Base-by-base conservation (phyloP, 2,113 vertebrate genomes). In the Albula glossodonta region DNA sequence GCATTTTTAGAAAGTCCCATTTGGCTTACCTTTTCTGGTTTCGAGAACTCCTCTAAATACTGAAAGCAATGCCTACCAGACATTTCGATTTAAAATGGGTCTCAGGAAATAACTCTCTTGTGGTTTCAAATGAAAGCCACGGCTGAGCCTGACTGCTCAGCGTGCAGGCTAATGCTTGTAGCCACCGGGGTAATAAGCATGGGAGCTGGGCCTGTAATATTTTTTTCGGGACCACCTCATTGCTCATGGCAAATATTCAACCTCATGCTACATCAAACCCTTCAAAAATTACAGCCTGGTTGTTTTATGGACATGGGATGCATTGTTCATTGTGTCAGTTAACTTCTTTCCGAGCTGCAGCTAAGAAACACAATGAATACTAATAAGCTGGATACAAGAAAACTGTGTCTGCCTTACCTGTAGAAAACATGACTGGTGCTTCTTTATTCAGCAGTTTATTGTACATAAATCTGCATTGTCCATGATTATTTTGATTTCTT, bases 41-140 rank as follows among this genome's bases (percentile, higher is more conserved):
- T 79, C 84, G 74, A 86, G 89, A 87, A 74, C 85, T 87, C 87
- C 84, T 84, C 88, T 49, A 83, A 86, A 87, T 86, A 91, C 91
- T 81, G 53, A 81, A 87, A 88, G 87, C 87, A 41, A 52, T 66
- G 78, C 60, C 86, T 85, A 25, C 22, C 82, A 81, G 88, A 31
- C 86, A 88, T 85, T 88, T 88, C 70, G n/a, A 53, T 83, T 83
- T 82, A 78, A 15, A 51, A 25, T 13, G 6, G 13, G 13, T 15
- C 12, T 78, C 70, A 53, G 83, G 48, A 60, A 83, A 78, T 78
- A 56, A 78, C 81, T 83, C 60, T 60, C 57, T 82, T 74, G 82
- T 85, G 83, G 50, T 51, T 85, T 74, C 51, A 53, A 87, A 88
- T 89, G 50, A 91, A 88, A 87, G 78, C 78, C 78, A 63, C 84